A percentile compares a stretch with the other conserved stretches of the same genome.
phyloP scores from a whole-genome alignment of 1,140 invertebrate species.

The Drosophila tropicalis region DNA sequence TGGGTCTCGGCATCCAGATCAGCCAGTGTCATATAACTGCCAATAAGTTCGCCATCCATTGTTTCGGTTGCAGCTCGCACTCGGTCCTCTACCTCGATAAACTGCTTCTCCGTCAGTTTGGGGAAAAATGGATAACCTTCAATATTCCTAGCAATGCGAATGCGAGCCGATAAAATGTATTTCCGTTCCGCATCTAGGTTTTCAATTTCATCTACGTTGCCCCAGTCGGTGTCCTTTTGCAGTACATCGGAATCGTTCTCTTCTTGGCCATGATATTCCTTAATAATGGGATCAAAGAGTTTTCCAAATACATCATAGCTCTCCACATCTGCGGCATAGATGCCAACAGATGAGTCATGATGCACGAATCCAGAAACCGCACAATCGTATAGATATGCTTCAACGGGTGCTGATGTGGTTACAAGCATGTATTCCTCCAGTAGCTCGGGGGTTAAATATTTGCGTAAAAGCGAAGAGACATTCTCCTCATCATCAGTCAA shows the following conservation, averaged over 20 bases:
- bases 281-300: conserved; percentile 91
- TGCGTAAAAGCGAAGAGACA: conserved; percentile 88
- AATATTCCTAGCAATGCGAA: conserved; percentile 88
- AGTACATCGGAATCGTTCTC: conserved; percentile 85
- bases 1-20: conserved; percentile 88
- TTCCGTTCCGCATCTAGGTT: conserved; percentile 89
- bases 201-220: conserved; percentile 87
- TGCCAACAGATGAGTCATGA: conserved; percentile 86
- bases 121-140: conserved; percentile 91
- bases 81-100: conserved; percentile 82
- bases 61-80: conserved; percentile 67
- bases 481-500: conserved; percentile 85
- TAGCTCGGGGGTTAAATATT: conserved; percentile 87
- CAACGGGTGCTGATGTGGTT: conserved; percentile 85
- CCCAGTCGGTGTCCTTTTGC: conserved; percentile 86
- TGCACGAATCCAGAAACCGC: conserved; percentile 88
- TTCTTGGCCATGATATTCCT: conserved; percentile 89
- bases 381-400: conserved; percentile 86
- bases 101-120: conserved; percentile 88
- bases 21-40: conserved; percentile 88
- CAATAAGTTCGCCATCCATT: conserved; percentile 86
- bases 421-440: conserved; percentile 87
- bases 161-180: conserved; percentile 90
- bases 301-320: conserved; percentile 88
- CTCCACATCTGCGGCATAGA: conserved; percentile 90